Evolutionary conservation across 2,797 vertebrate species (phyloP), one percentile per base, ranked within the genome.

Genomic region (Gymnocypris eckloni): DNA sequence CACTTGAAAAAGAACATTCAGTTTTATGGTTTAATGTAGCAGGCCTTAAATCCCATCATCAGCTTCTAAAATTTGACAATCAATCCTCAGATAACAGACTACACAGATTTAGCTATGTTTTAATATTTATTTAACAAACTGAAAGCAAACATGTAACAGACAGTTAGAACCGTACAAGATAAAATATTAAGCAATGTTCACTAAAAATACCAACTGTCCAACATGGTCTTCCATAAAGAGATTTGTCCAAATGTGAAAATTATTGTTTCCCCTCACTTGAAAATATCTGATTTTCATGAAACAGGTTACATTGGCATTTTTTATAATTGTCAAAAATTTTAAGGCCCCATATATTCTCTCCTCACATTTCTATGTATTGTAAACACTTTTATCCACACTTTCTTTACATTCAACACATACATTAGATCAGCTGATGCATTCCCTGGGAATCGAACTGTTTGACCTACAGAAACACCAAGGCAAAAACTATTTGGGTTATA

Each of bases 1-100:
- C 82, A 76, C 12, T 76, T 37, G 28, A 83, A 45, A 82, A 50
- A n/a, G 41, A 73, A 75, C 25, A 45, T n/a, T 64, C 25, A 48
- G 2, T 61, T 45, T 10, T 16, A 61, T 73, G 54, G 54, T 82
- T 48, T 37, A 37, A 28, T 50, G 48, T 48, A 45, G 15, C 39
- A 33, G 39, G 22, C 39, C 69, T 28, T 61, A 73, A 82, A 82
- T 82, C 39, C 45, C 25, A 61, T 61, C n/a, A 45, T 11, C 10
- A 43, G 20, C 16, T 22, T 20, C 4, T 82, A 59, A 20, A 71
- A 28, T 71, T 0, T 20, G 50, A 72, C 37, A 28, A 12, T 82
- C 52, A 45, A 28, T 52, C 80, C 20, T n/a, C 28, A 69, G 78
- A 28, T 39, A 41, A 81, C 22, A n/a, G 25, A 50, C 25, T 43